Evolutionary conservation across 2,113 vertebrate genomes (phyloP).

Genomic region (Pluvialis apricaria): DNA sequence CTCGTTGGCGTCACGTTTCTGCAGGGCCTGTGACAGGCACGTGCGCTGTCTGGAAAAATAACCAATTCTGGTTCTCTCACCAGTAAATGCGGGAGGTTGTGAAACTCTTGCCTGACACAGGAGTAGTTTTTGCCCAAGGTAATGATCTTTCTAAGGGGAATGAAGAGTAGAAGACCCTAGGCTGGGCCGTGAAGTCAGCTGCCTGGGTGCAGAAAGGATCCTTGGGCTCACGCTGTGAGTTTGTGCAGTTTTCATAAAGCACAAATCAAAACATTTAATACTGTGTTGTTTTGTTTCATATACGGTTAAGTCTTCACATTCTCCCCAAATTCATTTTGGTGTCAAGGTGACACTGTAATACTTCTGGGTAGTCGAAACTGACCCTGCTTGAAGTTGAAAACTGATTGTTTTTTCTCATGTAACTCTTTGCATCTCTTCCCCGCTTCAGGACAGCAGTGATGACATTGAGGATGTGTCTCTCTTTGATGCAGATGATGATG

Average conservation of each 20-base stretch:
- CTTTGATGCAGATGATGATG: slow-evolving; percentile 91
- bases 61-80: fast-evolving
- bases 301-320: background rate
- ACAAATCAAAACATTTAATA: background rate
- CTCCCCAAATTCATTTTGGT: background rate
- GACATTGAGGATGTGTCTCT: slow-evolving; percentile 90
- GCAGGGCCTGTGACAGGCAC: background rate
- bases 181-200: too few relatives aligned
- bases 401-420: fast-evolving
- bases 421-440: background rate
- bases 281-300: background rate
- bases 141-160: fast-evolving
- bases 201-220: background rate
- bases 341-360: fast-evolving
- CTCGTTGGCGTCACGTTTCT: background rate
- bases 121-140: background rate
- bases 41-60: background rate
- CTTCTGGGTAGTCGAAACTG: background rate
- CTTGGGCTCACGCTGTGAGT: fast-evolving
- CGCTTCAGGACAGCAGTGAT: slow-evolving; percentile 80
- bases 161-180: fast-evolving
- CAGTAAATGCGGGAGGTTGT: fast-evolving
- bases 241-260: too few relatives aligned
- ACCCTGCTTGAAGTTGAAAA: background rate
- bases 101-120: fast-evolving